A percentile compares a stretch with the other conserved stretches of the same genome.
phyloP scores from a whole-genome alignment of 2,797 vertebrate species.

The Masticophis lateralis region DNA sequence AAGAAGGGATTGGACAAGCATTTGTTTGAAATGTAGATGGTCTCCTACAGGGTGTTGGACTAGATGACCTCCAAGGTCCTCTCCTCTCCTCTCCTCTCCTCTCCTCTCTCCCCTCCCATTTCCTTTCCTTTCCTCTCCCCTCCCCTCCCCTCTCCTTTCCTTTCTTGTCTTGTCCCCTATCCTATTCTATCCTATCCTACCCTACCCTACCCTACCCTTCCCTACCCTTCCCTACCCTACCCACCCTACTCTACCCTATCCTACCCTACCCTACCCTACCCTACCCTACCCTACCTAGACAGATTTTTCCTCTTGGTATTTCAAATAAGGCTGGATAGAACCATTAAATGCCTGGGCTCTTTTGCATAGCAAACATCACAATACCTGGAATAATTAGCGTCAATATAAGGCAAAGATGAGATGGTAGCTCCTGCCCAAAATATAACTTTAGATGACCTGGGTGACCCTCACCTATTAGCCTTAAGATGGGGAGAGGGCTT shows the following conservation, averaged over 20 bases:
- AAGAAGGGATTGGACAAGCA: not conserved
- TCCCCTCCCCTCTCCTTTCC: too few species aligned
- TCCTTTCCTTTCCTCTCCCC: too few species aligned
- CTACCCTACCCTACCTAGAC: too few species aligned
- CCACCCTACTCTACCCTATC: rapidly evolving
- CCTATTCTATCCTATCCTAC: too few species aligned
- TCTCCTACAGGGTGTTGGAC: not conserved
- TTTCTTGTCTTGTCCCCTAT: too few species aligned
- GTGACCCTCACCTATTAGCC: not conserved
- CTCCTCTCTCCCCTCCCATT: too few species aligned
- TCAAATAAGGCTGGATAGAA: not conserved
- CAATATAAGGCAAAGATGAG: not conserved
- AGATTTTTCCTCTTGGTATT: not conserved
- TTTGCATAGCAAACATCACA: not conserved
- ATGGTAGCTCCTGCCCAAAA: not conserved
- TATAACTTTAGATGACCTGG: not conserved
- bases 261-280: rapidly evolving
- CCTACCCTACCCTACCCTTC: too few species aligned
- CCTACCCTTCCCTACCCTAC: too few species aligned
- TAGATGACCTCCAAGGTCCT: not conserved
- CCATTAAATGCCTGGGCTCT: not conserved
- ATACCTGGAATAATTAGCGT: not conserved
- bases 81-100: too few species aligned
- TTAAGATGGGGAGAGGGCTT: not conserved
- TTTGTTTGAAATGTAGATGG: not conserved